Evolutionary conservation across 2,888 invertebrate genomes (phyloP).

Genomic region (Bimastos eiseni): DNA sequence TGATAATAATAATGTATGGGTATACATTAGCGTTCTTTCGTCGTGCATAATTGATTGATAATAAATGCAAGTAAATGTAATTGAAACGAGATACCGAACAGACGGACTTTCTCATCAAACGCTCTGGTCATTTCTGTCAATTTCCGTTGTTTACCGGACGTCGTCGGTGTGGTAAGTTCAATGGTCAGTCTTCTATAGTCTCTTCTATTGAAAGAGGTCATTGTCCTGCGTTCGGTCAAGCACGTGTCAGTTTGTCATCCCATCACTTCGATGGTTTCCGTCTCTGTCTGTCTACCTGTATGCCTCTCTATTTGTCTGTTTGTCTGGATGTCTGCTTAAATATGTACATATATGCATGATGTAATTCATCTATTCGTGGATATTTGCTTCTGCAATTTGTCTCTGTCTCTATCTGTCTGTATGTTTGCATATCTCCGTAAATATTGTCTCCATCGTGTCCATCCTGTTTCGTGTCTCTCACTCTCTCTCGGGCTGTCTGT

Average conservation of each 20-base stretch:
- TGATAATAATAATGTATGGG: too few relatives aligned
- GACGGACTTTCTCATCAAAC: background rate
- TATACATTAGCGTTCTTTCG: background rate
- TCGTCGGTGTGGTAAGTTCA: background rate
- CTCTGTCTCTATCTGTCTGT: slow-evolving; percentile 8
- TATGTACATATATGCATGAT: too few relatives aligned
- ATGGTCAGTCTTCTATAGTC: background rate
- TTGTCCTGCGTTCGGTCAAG: background rate
- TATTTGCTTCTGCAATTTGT: too few relatives aligned
- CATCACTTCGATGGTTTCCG: background rate
- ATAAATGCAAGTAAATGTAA: background rate
- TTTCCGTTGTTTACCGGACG: background rate
- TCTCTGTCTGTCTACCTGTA: slow-evolving; percentile 16
- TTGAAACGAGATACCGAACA: background rate
- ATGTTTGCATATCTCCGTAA: background rate
- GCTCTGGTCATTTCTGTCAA: background rate
- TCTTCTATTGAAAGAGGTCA: background rate
- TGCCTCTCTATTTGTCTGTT: background rate
- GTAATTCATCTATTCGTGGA: too few relatives aligned
- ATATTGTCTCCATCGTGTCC: too few relatives aligned
- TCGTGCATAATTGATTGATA: background rate
- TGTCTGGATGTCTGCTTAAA: background rate
- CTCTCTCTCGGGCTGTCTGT: background rate
- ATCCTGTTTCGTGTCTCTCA: background rate
- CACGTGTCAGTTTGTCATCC: background rate